Conservation (phyloP, 2,113 vertebrate genomes). For the Psophia crepitans region DNA sequence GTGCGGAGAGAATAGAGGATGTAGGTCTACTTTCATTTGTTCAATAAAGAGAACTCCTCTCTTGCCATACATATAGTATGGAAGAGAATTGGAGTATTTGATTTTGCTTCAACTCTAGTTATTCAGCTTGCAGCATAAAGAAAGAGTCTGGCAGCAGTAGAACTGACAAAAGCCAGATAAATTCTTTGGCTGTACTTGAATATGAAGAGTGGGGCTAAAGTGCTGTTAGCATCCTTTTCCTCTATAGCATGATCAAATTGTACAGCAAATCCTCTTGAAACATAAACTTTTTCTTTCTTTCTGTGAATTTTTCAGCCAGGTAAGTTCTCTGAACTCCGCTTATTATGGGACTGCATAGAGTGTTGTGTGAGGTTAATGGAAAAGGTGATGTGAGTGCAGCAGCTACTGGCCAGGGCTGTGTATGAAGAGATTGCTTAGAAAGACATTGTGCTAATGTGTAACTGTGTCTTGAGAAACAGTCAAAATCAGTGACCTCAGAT, state of each 20-base stretch:
- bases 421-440: not conserved
- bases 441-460: not conserved
- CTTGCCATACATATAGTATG: not conserved
- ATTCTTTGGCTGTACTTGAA: not conserved
- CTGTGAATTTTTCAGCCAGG: not conserved
- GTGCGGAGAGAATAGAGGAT: not conserved
- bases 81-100: not conserved
- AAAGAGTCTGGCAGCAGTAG: not conserved
- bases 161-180: not conserved
- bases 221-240: not conserved
- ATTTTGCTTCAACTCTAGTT: not conserved
- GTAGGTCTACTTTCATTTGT: not conserved
- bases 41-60: not conserved
- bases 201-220: not conserved
- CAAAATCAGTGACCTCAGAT: not conserved
- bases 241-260: not conserved
- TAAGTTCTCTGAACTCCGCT: not conserved
- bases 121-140: not conserved
- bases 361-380: not conserved
- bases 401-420: not conserved
- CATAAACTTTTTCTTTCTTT: not conserved
- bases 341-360: not conserved
- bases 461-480: not conserved
- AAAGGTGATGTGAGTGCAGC: not conserved
- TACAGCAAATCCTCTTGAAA: not conserved